A percentile compares a stretch with the other conserved stretches of the same genome.
phyloP scores from a whole-genome alignment of 2,113 vertebrate species.

The Passer domesticus region DNA sequence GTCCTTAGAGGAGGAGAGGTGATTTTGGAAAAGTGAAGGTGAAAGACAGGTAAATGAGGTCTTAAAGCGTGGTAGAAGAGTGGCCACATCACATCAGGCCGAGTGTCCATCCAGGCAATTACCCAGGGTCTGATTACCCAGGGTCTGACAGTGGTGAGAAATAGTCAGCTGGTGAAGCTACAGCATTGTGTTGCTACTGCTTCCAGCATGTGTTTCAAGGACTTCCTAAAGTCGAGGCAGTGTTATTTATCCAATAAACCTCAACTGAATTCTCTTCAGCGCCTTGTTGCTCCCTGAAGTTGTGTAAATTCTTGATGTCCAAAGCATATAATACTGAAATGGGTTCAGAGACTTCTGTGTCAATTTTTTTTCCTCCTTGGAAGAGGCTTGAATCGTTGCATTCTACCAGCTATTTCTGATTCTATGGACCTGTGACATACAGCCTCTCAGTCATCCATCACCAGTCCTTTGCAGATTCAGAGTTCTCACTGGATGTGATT shows the following conservation, averaged over 20 bases:
- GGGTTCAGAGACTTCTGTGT: neutral
- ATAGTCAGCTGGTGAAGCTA: neutral
- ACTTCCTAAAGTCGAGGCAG: neutral
- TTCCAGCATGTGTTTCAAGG: neutral
- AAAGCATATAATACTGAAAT: neutral
- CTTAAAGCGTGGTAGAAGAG: neutral
- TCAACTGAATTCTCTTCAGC: neutral
- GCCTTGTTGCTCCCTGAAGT: neutral
- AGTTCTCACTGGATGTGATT: neutral
- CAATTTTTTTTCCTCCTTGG: neutral
- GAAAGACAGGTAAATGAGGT: neutral
- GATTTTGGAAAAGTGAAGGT: neutral
- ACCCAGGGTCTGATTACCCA: neutral
- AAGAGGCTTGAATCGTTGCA: neutral
- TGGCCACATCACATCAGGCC: neutral
- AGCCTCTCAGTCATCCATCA: neutral
- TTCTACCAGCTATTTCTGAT: neutral
- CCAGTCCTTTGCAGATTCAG: neutral
- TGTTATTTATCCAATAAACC: neutral
- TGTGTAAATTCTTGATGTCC: rapidly evolving
- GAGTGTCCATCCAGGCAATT: neutral
- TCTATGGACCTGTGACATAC: neutral
- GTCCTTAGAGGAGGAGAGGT: neutral
- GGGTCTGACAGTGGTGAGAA: neutral
- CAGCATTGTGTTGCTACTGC: neutral